phyloP scores from a whole-genome alignment of 1,140 invertebrate genomes.

The Harlomillsia oculata region DNA sequence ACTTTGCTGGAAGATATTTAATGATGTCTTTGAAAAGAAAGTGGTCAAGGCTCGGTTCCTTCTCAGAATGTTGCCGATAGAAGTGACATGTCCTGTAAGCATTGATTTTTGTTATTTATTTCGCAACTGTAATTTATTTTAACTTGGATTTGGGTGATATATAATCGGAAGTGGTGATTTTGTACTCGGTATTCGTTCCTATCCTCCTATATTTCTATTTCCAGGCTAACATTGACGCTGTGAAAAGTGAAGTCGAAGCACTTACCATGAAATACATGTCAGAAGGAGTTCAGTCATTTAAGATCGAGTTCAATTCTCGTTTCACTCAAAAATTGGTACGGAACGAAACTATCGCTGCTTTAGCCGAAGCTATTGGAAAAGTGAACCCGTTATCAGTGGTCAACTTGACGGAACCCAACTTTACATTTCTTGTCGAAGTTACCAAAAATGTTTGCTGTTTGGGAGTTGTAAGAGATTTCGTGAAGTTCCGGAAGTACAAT shows the following conservation, averaged over 20 bases:
- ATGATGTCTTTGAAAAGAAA: slow-evolving; percentile 57
- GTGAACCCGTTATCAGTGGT: slow-evolving; percentile 62
- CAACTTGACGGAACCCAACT: slow-evolving; percentile 53
- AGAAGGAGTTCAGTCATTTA: slow-evolving; percentile 59
- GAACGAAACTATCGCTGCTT: slow-evolving; percentile 56
- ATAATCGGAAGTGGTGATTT: not conserved
- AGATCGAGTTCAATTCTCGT: slow-evolving; percentile 67
- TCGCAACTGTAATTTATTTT: not conserved
- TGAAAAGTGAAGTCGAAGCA: slow-evolving; percentile 52
- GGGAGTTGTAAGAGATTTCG: slow-evolving; percentile 54
- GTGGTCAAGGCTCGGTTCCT: slow-evolving; percentile 61
- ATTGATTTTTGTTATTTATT: not conserved
- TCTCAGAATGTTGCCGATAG: slow-evolving; percentile 66
- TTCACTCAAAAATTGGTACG: slow-evolving; percentile 64
- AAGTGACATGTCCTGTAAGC: slow-evolving; percentile 59
- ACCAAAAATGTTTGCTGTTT: slow-evolving; percentile 57
- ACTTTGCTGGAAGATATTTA: slow-evolving; percentile 54
- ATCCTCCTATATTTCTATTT: slow-evolving; percentile 4
- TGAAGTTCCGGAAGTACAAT: slow-evolving; percentile 60
- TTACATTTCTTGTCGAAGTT: slow-evolving; percentile 68
- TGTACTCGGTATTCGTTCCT: not conserved
- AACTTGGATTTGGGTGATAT: not conserved
- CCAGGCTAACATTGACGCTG: slow-evolving; percentile 58
- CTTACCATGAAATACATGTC: slow-evolving; percentile 66
- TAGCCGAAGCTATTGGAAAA: slow-evolving; percentile 56